Base-by-base conservation (phyloP, 1,140 invertebrate genomes). In the Drosophila malerkotliana region DNA sequence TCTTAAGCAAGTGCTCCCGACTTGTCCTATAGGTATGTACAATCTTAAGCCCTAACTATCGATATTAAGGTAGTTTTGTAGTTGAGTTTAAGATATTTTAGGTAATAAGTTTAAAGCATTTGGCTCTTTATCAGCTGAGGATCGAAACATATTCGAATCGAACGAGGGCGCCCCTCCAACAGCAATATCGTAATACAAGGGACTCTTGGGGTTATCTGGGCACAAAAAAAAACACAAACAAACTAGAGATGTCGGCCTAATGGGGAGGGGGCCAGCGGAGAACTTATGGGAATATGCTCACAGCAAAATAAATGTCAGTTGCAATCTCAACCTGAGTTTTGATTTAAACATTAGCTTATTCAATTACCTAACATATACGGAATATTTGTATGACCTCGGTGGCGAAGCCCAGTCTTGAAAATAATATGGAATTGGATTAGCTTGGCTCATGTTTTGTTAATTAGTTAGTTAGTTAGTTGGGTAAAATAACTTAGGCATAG, bases 261-360 rank as follows among this genome's bases (percentile, higher is more conserved):
- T 55, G 32, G 45, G 30, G 34, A 32, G 39, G 26, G 32, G 63
- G 66, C 62, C 28, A 26, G 51, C 51, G 49, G 68, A 51, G 26
- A 72, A 63, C 59, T 57, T 64, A 72, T 61, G 48, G 56, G 57
- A 84, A 80, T 79, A 85, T 80, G 67, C 67, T 85, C 77, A 84
- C 77, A 84, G 82, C 63, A 49, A 80, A 85, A 55, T 62, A 72
- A 77, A 87, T 85, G 77, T 69, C 64, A 87, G 69, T 81, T 81
- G 81, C 82, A 85, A 78, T 85, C 81, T 85, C 78, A 85, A 85
- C 81, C 81, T 85, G 81, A 85, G 82, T 75, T 58, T 77, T 76
- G 41, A 53, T 30, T 68, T 84, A 67, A 41, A 45, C 12, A 67
- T 66, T 69, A 15, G 15, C 21, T 47, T 45, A 47, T 0, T 58